phyloP scores from a whole-genome alignment of 2,113 vertebrate genomes.

The Oceanites oceanicus region DNA sequence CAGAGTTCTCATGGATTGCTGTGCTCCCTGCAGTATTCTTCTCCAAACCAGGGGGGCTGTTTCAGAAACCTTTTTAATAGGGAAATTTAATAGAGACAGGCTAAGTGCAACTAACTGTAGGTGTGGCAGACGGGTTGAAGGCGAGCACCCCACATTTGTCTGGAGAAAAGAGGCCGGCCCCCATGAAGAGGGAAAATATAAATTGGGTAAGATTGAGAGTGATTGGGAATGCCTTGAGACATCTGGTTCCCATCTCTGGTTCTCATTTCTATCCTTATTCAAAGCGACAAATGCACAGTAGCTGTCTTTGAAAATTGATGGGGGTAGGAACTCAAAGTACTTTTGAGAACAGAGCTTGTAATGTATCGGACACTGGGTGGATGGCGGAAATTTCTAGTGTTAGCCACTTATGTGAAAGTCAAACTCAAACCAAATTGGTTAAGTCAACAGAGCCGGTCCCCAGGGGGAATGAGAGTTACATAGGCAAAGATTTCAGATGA shows the following conservation, averaged over 20 bases:
- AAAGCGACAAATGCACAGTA: slow-evolving; percentile 64
- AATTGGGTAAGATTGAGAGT: slow-evolving; percentile 34
- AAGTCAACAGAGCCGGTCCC: slow-evolving; percentile 35
- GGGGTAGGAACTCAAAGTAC: slow-evolving; percentile 33
- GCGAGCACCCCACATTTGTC: background rate
- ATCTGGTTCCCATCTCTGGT: slow-evolving; percentile 69
- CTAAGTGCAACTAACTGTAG: background rate
- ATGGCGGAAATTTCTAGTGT: slow-evolving; percentile 42
- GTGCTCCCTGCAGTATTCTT: background rate
- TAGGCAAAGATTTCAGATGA: slow-evolving; percentile 20
- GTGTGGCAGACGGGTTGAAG: background rate
- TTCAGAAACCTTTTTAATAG: background rate
- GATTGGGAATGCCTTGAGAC: slow-evolving; percentile 51
- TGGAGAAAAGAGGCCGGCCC: background rate
- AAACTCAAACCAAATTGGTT: slow-evolving; percentile 55
- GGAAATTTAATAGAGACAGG: background rate
- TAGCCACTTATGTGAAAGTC: slow-evolving; percentile 46
- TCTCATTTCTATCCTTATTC: slow-evolving; percentile 66
- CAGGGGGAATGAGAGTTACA: background rate
- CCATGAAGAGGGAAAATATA: slow-evolving; percentile 19
- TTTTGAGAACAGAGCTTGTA: slow-evolving; percentile 43
- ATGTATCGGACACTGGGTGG: background rate
- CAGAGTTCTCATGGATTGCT: background rate
- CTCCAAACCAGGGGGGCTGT: background rate
- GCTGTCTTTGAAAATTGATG: slow-evolving; percentile 61